Base-by-base conservation (phyloP, 2,888 invertebrate genomes). In the Kuschelorhynchus macadamiae region DNA sequence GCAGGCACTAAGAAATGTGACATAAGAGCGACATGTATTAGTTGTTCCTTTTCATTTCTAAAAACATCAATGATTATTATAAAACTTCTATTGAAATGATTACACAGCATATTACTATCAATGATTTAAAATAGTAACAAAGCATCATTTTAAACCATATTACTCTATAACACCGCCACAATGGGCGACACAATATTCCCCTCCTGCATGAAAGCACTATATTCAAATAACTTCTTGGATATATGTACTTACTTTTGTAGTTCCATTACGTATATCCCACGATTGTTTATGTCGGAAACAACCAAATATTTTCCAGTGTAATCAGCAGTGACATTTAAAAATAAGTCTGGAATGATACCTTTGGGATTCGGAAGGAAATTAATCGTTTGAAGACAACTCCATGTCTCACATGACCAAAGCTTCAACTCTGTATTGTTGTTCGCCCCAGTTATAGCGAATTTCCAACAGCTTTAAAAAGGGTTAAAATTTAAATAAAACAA, bases 371-470 rank as follows among this genome's bases (percentile, higher is more conserved):
- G 87, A 1, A 87, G 83, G 78, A 95, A 92, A 25, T 87, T 88
- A 33, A 96, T 89, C 0, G 92, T 95, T 82, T 96, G 98, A n/a
- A 97, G 85, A 79, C 97, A 97, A 49, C 89, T 88, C 98, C 98
- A 98, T 0, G 93, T 88, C 80, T 97, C 95, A 83, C 97, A 98
- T 5, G 95, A 95, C 97, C 97, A 98, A 47, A 92, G 86, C 84
- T 97, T 97, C 57, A 98, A 85, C 77, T 94, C 94, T 0, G 94
- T 91, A 84, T 97, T 97, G 81, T 94, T 90, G 71, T 93, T 91
- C 0, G 95, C 92, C 0, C 96, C 96, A 0, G 98, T 97, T 41
- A 98, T 89, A 0, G 95, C 96, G 84, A 93, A 97, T 83, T 96
- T 96, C 98, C 98, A 98, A 84, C 97, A 96, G 80, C 92, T 90